Evolutionary conservation across 2,797 vertebrate genomes (phyloP), one percentile per base, ranked within the genome.

Genomic region (Chaunax sp.): DNA sequence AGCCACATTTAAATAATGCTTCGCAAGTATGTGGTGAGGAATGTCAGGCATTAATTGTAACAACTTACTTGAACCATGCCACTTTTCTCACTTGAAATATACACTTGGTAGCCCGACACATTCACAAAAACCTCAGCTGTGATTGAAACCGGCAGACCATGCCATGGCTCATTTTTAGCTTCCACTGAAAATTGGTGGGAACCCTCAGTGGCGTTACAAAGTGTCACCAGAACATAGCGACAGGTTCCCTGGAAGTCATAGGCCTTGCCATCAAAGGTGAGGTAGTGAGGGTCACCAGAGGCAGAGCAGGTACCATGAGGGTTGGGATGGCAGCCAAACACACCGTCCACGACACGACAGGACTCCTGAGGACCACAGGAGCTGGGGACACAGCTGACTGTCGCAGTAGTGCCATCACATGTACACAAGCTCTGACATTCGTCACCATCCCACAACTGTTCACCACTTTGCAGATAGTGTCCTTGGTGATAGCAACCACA

Each of bases 221-320:
- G 33, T 83, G 91, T 62, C 75, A 92, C 1, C 84, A 95, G 56
- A 87, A 89, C 5, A 80, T 90, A 6, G 47, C 52, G 0, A 56
- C 68, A 18, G 69, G 86, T 82, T 44, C 92, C 92, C 60, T 92
- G 92, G 52, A 93, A 92, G 59, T 93, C 90, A 59, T 88, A 94
- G 4, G 41, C 43, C 1, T 66, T 70, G 2, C 77, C 65, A 25
- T 93, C 92, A 37, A 92, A 94, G 0, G 90, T 92, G 19, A 30
- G 0, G 33, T 94, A 94, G 78, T 93, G 92, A 4, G 90, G 91
- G 44, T 94, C 93, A 2, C 93, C 93, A 14, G 88, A 73, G 9
- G 87, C 89, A 51, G 64, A 88, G 76, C 90, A 94, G 9, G 47
- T 83, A 50, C 77, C 91, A 14, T 20, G 58, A 4, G 50, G 87